phyloP scores from a whole-genome alignment of 1,140 invertebrate genomes.

The Eufriesea mexicana region DNA sequence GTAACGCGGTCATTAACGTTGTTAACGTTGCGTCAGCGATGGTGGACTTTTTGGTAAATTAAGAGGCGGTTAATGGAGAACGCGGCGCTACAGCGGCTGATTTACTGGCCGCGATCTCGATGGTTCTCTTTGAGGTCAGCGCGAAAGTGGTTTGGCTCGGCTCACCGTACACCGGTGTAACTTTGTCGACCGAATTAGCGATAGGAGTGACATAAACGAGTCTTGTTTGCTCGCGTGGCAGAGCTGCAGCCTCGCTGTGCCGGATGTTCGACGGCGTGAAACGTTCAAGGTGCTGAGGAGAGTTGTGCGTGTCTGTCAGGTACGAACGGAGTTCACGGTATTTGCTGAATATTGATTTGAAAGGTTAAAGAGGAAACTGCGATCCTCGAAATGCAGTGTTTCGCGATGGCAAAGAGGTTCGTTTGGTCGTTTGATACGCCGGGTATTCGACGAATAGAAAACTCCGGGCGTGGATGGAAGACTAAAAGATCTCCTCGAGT shows the following conservation, averaged over 20 bases:
- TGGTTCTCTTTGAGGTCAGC: neutral
- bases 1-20: constrained; percentile 4
- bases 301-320: too few species aligned
- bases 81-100: neutral
- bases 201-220: neutral
- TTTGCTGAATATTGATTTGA: neutral
- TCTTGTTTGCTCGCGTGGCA: neutral
- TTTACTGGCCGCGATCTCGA: constrained; percentile 1
- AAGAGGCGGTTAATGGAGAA: neutral
- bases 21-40: neutral
- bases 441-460: neutral
- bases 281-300: neutral
- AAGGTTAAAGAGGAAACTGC: too few species aligned
- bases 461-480: neutral
- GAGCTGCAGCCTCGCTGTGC: neutral
- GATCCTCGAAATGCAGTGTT: too few species aligned
- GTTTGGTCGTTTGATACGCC: too few species aligned
- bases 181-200: neutral
- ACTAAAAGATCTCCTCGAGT: neutral
- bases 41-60: constrained; percentile 1
- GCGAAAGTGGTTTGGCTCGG: constrained; percentile 21
- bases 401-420: too few species aligned
- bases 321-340: too few species aligned
- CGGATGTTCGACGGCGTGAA: neutral
- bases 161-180: neutral